Percentiles rank a stretch among this genome's conserved stretches.
These are phyloP conservation scores for Silvanus unidentatus DNA, from an alignment of 2,888 invertebrate species.

Conservation along the genomic window DNA sequence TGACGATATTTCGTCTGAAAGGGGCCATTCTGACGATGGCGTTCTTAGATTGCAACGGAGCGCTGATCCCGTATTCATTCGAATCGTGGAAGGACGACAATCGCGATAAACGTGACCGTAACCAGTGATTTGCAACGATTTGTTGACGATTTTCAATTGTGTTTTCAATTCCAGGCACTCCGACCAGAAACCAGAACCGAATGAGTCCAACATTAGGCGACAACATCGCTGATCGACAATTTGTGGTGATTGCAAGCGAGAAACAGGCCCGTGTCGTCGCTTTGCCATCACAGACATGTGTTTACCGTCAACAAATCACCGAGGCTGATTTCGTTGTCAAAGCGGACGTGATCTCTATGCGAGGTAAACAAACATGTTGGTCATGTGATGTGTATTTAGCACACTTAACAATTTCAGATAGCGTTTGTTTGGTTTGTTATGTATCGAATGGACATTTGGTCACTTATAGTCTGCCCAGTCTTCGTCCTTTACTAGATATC, in stretches of 20 bases:
- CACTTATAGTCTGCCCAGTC: slow-evolving; percentile 92
- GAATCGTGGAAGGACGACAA: slow-evolving; percentile 92
- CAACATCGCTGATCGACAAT: slow-evolving; percentile 75
- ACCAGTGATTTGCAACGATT: slow-evolving; percentile 20
- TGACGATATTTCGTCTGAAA: slow-evolving; percentile 92
- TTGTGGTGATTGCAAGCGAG: slow-evolving; percentile 88
- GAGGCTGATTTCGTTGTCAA: slow-evolving; percentile 91
- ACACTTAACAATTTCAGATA: slow-evolving; percentile 78
- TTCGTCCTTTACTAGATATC: slow-evolving; percentile 85
- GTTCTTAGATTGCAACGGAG: slow-evolving; percentile 93
- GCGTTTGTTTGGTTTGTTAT: slow-evolving; percentile 91
- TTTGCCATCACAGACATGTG: slow-evolving; percentile 90
- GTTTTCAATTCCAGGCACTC: slow-evolving; percentile 52
- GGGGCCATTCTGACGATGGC: slow-evolving; percentile 92
- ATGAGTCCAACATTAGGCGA: slow-evolving; percentile 70
- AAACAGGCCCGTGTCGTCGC: slow-evolving; percentile 92
- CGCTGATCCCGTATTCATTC: slow-evolving; percentile 81
- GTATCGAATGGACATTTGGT: slow-evolving; percentile 89
- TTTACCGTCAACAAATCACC: slow-evolving; percentile 87
- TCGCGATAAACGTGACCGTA: slow-evolving; percentile 52
- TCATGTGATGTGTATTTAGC: no score
- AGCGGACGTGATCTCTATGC: slow-evolving; percentile 86
- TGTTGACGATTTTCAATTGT: slow-evolving; percentile 6
- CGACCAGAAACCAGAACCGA: slow-evolving; percentile 63
- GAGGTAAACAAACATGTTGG: slow-evolving; percentile 57